Conservation (phyloP, 2,113 vertebrate species). For the Lepidothrix coronata region DNA sequence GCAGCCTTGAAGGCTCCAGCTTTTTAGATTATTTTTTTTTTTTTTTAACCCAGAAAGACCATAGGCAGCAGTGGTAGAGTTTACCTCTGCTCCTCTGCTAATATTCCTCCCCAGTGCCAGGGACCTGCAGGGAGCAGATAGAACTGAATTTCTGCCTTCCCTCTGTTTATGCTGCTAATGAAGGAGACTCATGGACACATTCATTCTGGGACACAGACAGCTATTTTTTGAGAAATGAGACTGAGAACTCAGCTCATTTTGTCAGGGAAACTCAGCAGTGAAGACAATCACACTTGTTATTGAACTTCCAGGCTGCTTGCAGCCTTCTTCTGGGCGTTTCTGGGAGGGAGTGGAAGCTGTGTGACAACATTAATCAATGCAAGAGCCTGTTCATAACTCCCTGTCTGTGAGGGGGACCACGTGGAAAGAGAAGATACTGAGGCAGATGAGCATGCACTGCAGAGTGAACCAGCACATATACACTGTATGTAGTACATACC, state of each 20-base stretch:
- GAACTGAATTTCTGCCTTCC: not conserved
- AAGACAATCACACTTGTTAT: not conserved
- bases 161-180: not conserved
- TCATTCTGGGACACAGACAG: not conserved
- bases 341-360: not conserved
- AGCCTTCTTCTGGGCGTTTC: not conserved
- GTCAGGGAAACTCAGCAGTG: not conserved
- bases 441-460: not conserved
- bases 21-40: not conserved
- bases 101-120: not conserved
- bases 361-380: no score
- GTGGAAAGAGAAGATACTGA: not conserved
- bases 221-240: not conserved
- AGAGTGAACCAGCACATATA: not conserved
- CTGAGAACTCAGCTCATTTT: not conserved
- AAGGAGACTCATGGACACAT: not conserved
- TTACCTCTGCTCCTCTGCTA: not conserved
- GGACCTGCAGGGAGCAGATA: not conserved
- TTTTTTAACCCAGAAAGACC: not conserved
- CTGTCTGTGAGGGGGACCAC: not conserved
- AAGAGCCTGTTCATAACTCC: not conserved
- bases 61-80: not conserved
- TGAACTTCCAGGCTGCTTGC: not conserved
- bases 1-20: not conserved
- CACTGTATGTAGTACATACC: not conserved